These are phyloP conservation scores for Parthenolecanium corni DNA, from an alignment of 2,888 invertebrate genomes.

Conservation along the genomic window DNA sequence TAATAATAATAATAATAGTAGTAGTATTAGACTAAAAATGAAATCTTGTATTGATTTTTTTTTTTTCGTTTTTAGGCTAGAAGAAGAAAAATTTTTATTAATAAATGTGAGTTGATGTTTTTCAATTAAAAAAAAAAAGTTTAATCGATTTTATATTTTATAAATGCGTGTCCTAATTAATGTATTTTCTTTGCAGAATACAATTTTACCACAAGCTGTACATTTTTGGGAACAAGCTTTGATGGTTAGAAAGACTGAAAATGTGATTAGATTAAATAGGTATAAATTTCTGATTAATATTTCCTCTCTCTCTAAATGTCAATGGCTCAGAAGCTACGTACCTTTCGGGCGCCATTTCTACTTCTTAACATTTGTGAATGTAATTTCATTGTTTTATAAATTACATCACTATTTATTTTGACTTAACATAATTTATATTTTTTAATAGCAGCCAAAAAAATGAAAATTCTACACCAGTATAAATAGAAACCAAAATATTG, in stretches of 20 bases:
- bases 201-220: conserved; percentile 80
- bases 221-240: conserved; percentile 88
- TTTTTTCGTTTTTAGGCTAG: conserved; percentile 52
- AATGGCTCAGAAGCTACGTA: background rate
- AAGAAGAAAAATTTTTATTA: conserved; percentile 68
- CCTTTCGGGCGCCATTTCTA: background rate
- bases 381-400: no score
- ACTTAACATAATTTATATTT: no score
- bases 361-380: no score
- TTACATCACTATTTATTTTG: no score
- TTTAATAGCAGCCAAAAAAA: no score
- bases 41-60: no score
- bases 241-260: conserved; percentile 74
- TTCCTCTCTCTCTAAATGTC: background rate
- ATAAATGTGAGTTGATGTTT: conserved; percentile 65
- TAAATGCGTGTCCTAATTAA: background rate
- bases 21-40: no score
- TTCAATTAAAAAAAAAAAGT: background rate
- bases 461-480: no score
- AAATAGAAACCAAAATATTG: no score
- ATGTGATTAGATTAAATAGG: conserved; percentile 79
- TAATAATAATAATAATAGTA: no score
- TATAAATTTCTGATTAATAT: no score
- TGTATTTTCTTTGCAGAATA: conserved; percentile 50
- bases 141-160: background rate